Evolutionary conservation across 1,140 invertebrate genomes (phyloP).

Genomic region (Drosophila nigromelanica): DNA sequence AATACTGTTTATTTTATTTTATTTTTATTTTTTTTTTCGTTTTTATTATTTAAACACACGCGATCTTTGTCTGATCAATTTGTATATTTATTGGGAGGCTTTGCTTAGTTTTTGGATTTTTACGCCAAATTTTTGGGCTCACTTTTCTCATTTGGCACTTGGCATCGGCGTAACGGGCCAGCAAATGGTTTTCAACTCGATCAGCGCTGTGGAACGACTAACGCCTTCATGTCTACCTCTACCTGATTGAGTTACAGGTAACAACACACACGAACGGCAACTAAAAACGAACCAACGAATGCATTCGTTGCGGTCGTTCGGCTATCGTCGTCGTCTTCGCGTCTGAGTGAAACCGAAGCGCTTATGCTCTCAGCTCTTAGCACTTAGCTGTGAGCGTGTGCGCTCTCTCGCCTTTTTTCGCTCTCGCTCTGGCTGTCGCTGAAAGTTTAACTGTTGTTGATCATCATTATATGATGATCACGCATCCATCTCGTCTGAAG

Average conservation of each 20-base stretch:
- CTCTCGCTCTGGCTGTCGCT: conserved; percentile 14
- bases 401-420: background rate
- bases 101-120: background rate
- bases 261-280: conserved; percentile 48
- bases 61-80: conserved; percentile 10
- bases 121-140: conserved; percentile 29
- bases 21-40: conserved; percentile 2
- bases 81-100: background rate
- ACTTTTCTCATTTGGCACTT: conserved; percentile 30
- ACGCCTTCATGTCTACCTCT: conserved; percentile 84
- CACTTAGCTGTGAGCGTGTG: background rate
- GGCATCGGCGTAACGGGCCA: conserved; percentile 29
- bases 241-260: conserved; percentile 81
- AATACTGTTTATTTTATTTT: conserved; percentile 14
- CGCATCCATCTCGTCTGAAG: conserved; percentile 46
- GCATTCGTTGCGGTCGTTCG: conserved; percentile 6
- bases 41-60: conserved; percentile 1
- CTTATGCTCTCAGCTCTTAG: background rate
- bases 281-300: conserved; percentile 26
- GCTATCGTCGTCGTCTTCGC: conserved; percentile 18
- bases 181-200: conserved; percentile 83
- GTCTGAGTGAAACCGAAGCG: conserved; percentile 28
- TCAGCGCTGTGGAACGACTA: conserved; percentile 84
- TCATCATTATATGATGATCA: conserved; percentile 36
- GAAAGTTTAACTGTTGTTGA: conserved; percentile 43